These are phyloP conservation scores for Geophilus truncorum DNA, from an alignment of 2,888 invertebrate species.

Conservation along the genomic window DNA sequence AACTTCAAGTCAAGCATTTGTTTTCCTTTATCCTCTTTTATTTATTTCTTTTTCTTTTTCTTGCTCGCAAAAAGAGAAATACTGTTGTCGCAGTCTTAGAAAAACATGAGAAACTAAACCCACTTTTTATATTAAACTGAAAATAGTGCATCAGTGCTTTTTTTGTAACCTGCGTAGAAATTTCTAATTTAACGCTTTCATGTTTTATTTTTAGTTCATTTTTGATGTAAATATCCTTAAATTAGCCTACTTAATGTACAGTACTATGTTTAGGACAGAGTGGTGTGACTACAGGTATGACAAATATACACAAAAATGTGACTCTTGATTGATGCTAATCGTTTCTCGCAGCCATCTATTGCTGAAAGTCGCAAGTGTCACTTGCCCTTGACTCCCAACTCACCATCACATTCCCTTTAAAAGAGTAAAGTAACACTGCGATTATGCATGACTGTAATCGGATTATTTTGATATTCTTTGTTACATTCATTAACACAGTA, in stretches of 20 bases:
- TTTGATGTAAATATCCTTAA: not conserved
- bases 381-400: not conserved
- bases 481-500: not conserved
- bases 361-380: not conserved
- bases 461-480: conserved; percentile 5
- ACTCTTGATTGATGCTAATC: not conserved
- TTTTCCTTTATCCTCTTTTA: not conserved
- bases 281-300: not conserved
- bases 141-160: too few species aligned
- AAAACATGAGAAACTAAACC: too few species aligned
- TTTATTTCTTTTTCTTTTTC: not conserved
- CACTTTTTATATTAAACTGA: too few species aligned
- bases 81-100: not conserved
- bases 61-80: not conserved
- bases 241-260: not conserved
- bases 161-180: too few species aligned
- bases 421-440: not conserved
- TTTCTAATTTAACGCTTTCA: not conserved
- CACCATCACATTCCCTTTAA: not conserved
- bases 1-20: not conserved
- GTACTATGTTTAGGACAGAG: not conserved
- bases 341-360: not conserved
- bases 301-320: not conserved
- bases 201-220: not conserved
- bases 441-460: not conserved